Base-by-base conservation (phyloP, 2,797 vertebrate genomes). In the Morelia viridis region DNA sequence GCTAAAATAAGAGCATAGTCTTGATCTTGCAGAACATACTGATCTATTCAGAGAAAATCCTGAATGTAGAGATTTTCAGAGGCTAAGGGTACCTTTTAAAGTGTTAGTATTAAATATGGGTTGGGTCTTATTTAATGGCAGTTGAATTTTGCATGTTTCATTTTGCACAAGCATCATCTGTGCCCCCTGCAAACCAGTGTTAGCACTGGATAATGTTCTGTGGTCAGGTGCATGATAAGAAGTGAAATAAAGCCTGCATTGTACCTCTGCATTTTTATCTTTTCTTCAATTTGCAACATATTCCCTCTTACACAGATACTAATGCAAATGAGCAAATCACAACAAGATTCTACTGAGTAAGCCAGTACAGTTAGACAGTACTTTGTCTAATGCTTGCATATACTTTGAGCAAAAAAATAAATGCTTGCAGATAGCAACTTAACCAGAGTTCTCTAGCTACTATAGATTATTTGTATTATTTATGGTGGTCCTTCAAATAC, bases 81-180 rank as follows among this genome's bases (percentile, higher is more conserved):
- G 19, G 85, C 86, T 83, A 46, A 61, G 19, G 8, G 26, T 86
- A 84, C 2, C 17, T 86, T 62, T 46, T 60, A 41, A 80, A 86
- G 86, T 24, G 93, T 93, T 89, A 84, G 90, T 94, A 90, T 80
- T 6, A 71, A 31, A 93, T 84, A 90, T 91, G 26, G 15, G 1
- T 86, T n/a, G 85, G 58, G 26, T 92, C 31, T 94, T 93, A 57
- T 91, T 88, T 91, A 64, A 91, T 94, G 88, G 88, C 91, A 83
- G 56, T 62, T 76, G 61, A 76, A 89, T 10, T 88, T 89, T 96
- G 93, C 90, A 96, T 96, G 96, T 90, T 91, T 94, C 91, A 88
- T 83, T 95, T 60, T 90, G 57, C 56, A 46, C 46, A 96, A 95
- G 92, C 10, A 35, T 17, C 11, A 41, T 15, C 50, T 60, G 60